Conservation (phyloP, 37 sponge, comb jelly and placozoan genomes). For the Petrosia ficiformis region DNA sequence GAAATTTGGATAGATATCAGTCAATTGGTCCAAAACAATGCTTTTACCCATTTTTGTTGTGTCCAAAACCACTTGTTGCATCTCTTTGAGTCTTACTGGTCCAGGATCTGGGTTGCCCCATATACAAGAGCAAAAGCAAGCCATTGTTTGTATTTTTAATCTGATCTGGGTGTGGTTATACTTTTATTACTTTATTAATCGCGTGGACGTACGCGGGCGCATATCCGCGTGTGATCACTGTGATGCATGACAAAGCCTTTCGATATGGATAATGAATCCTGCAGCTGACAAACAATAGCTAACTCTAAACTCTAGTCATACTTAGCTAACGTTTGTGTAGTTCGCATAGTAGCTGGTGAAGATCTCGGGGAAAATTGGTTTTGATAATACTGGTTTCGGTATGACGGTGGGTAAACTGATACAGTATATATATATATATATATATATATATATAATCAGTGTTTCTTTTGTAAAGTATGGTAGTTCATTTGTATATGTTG, state of each 20-base stretch:
- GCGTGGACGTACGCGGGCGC: no score
- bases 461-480: not conserved
- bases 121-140: constrained; percentile 62
- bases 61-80: constrained; percentile 70
- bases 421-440: constrained; percentile 18
- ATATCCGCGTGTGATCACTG: no score
- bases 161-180: no score
- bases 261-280: no score
- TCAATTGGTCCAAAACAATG: not conserved
- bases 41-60: constrained; percentile 79
- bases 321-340: no score
- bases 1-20: not conserved
- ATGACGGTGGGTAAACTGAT: not conserved
- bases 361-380: not conserved
- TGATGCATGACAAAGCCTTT: no score
- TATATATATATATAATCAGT: not conserved
- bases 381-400: not conserved
- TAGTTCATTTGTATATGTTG: constrained; percentile 2
- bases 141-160: no score
- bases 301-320: no score
- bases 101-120: constrained; percentile 74
- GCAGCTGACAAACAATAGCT: no score
- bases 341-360: no score
- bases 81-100: constrained; percentile 59
- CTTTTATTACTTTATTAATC: no score